phyloP scores from a whole-genome alignment of 2,888 invertebrate genomes.

The Reticulitermes lucifugus region DNA sequence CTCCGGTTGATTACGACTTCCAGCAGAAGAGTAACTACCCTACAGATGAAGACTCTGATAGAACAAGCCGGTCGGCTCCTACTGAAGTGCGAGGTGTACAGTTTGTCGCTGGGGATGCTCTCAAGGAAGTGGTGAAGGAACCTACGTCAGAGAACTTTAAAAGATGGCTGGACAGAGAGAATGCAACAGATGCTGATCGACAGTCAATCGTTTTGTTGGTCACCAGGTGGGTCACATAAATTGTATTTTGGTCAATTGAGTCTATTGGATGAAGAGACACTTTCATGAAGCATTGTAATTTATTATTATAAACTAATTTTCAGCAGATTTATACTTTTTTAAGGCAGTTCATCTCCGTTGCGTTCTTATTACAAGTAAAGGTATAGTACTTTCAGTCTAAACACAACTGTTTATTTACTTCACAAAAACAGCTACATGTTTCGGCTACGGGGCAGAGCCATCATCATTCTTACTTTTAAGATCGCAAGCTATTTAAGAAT shows the following conservation, averaged over 20 bases:
- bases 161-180: conserved; percentile 83
- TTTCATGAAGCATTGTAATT: no score
- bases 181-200: conserved; percentile 77
- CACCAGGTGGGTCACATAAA: conserved; percentile 74
- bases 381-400: no score
- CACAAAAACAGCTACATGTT: no score
- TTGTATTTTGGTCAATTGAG: background rate
- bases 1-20: conserved; percentile 78
- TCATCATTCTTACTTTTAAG: no score
- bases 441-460: no score
- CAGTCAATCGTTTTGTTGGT: conserved; percentile 87
- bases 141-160: conserved; percentile 83
- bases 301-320: no score
- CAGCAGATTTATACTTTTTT: no score
- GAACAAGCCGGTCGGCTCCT: conserved; percentile 54
- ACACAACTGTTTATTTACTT: no score
- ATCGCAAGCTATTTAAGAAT: no score
- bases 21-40: conserved; percentile 36
- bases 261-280: no score
- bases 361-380: no score
- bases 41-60: conserved; percentile 48
- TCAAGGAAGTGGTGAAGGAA: conserved; percentile 80
- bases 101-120: conserved; percentile 79
- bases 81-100: conserved; percentile 75
- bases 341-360: no score